Evolutionary conservation across 1,140 invertebrate genomes (phyloP).

Genomic region (Drosophila nasuta): DNA sequence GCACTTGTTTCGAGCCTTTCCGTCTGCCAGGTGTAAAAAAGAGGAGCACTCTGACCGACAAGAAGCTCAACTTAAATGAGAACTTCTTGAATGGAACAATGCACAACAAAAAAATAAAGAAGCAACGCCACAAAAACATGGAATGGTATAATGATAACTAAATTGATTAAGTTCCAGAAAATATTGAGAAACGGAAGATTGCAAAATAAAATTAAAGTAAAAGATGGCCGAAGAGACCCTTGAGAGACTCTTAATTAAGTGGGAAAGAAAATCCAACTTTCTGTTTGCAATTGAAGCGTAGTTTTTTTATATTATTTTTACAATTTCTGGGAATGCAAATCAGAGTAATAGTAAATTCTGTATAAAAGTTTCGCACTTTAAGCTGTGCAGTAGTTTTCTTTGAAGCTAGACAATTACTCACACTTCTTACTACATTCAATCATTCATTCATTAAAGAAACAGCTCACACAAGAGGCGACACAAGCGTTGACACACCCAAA

Average conservation of each 20-base stretch:
- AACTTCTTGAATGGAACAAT: slow-evolving; percentile 55
- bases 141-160: slow-evolving; percentile 32
- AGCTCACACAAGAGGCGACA: not conserved
- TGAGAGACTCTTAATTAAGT: too few relatives aligned
- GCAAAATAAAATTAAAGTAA: slow-evolving; percentile 2
- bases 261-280: too few relatives aligned
- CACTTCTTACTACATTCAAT: not conserved
- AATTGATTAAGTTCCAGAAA: slow-evolving; percentile 56
- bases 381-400: not conserved
- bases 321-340: too few relatives aligned
- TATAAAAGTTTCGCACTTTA: not conserved
- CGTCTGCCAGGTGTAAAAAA: slow-evolving; percentile 28
- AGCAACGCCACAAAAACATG: not conserved
- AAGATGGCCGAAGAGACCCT: too few relatives aligned
- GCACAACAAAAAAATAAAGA: slow-evolving; percentile 5
- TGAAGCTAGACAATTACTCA: not conserved
- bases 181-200: not conserved
- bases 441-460: slow-evolving; percentile 12
- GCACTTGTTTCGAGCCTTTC: slow-evolving; percentile 39
- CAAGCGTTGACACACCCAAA: not conserved
- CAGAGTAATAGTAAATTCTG: not conserved
- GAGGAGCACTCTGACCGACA: not conserved
- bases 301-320: too few relatives aligned
- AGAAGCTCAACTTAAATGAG: slow-evolving; percentile 58
- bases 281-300: too few relatives aligned